Conservation (phyloP, 1,140 invertebrate genomes). For the Drepana arcuata region DNA sequence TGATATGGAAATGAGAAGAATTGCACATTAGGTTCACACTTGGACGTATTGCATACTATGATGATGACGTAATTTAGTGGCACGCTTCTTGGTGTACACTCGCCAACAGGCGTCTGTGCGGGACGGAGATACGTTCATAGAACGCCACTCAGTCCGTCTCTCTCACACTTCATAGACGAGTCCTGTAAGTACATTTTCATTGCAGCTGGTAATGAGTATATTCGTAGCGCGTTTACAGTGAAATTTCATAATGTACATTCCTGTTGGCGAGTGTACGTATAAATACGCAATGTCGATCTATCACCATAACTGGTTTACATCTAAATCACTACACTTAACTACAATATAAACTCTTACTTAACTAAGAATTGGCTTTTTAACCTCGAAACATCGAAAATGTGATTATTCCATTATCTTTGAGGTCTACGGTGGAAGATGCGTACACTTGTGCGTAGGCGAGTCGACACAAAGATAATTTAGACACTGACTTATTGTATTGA, state of each 20-base stretch:
- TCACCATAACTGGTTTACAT: constrained; percentile 35
- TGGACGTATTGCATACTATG: constrained; percentile 49
- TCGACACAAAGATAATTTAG: constrained; percentile 23
- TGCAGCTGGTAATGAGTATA: too few relatives aligned
- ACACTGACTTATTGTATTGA: constrained; percentile 16
- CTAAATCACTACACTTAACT: constrained; percentile 50
- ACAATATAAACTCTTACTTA: constrained; percentile 52
- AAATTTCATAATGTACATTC: too few relatives aligned
- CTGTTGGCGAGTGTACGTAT: constrained; percentile 9
- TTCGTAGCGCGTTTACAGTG: too few relatives aligned
- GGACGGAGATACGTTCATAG: too few relatives aligned
- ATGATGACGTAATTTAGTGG: constrained; percentile 27
- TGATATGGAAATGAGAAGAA: constrained; percentile 65
- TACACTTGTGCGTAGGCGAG: constrained; percentile 44
- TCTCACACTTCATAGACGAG: too few relatives aligned
- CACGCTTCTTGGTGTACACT: constrained; percentile 9
- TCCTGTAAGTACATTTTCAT: too few relatives aligned
- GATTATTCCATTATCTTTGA: constrained; percentile 17
- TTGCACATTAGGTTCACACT: constrained; percentile 60
- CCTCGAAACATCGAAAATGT: constrained; percentile 26
- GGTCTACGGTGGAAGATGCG: constrained; percentile 34
- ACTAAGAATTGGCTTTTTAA: constrained; percentile 51
- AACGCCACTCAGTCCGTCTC: too few relatives aligned
- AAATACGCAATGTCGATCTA: constrained; percentile 32
- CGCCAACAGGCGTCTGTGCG: too few relatives aligned